Evolutionary conservation across 2,113 vertebrate genomes (phyloP), one percentile per base, ranked within the genome.

Genomic region (Phycodurus eques): DNA sequence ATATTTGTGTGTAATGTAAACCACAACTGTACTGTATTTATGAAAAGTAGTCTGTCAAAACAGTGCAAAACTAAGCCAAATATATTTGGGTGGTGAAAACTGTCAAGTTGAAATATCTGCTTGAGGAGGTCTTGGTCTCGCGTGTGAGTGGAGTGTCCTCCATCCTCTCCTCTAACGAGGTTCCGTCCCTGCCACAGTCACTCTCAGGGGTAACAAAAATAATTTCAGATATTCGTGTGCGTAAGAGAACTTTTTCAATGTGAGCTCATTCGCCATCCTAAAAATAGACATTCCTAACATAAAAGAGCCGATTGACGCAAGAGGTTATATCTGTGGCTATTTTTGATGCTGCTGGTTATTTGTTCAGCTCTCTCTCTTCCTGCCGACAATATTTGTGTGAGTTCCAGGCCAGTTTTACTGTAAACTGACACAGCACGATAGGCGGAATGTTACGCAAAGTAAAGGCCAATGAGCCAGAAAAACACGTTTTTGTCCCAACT

Each of bases 231-330:
- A 82, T 88, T 80, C 74, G 64, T 85, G 83, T 84, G 86, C 84
- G 81, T 86, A 87, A 86, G 81, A 86, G 80, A 76, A 83, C 79
- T 88, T 88, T 84, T 88, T 89, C 87, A 84, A 76, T 82, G 77
- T 89, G 88, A 91, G 85, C 88, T 91, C 86, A 89, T 88, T 87
- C 81, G 70, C 62, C 5, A 6, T 69, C 80, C 90, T 88, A 88
- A 85, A 89, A 88, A 90, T 88, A 92, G 88, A 75, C 78, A 66
- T 82, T 77, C 76, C 67, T 35, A 39, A 67, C 33, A 49, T 76
- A 79, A 83, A 76, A 70, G 71, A 69, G 74, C 39, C 80, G 33
- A 78, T 88, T 90, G 89, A 92, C 85, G 85, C 79, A 89, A 72
- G 80, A 80, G 77, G 75, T 88, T 83, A 51, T 74, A 88, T 83